Percentiles rank a stretch among this genome's conserved stretches.
Evolutionary conservation across 2,797 vertebrate species (phyloP).

Genomic region (Merluccius polli): DNA sequence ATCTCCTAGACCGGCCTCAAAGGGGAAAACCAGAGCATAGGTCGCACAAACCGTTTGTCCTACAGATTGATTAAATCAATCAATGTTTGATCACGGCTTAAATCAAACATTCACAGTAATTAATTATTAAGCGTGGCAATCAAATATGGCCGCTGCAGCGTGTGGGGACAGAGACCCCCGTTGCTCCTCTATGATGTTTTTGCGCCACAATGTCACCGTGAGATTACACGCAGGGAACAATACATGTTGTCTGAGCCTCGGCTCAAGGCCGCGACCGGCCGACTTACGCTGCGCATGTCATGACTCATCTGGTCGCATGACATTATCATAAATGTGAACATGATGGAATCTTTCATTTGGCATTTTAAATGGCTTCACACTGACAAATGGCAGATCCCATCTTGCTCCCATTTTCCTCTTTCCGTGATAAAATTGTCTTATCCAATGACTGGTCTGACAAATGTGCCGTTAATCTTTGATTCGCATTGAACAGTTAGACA

Average conservation of each 20-base stretch:
- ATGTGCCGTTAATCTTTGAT: neutral
- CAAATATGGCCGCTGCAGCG: neutral
- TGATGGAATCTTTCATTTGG: neutral
- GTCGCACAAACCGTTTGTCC: neutral
- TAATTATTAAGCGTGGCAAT: neutral
- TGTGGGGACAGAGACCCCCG: neutral
- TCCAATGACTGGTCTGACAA: conserved; percentile 1
- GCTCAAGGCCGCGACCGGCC: neutral
- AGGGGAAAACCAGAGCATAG: neutral
- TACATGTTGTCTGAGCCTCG: neutral
- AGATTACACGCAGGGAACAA: neutral
- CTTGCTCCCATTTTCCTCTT: neutral
- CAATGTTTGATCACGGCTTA: neutral
- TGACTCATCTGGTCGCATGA: neutral
- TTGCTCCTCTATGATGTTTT: neutral
- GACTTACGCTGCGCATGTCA: neutral
- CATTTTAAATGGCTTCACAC: neutral
- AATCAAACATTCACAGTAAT: neutral
- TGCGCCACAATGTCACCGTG: neutral
- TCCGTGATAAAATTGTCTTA: conserved; percentile 1
- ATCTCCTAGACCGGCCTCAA: neutral
- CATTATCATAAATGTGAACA: neutral
- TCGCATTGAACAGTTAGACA: neutral
- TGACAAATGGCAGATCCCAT: neutral
- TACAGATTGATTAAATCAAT: neutral